Conservation (phyloP, 2,888 invertebrate species). For the Yponomeuta sedellus region DNA sequence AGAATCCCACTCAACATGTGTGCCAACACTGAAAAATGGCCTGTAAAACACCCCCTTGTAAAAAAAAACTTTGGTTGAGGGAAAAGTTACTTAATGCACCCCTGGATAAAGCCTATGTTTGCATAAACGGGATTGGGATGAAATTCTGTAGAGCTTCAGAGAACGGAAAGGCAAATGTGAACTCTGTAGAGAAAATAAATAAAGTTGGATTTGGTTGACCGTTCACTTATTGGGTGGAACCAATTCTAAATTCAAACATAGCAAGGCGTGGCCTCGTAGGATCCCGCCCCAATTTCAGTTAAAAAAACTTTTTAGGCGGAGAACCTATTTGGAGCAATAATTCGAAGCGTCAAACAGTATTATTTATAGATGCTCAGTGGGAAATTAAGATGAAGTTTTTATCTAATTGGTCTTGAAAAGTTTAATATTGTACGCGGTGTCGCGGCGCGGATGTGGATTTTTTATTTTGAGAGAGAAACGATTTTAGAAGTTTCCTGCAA, state of each 20-base stretch:
- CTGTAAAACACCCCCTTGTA: slow-evolving; percentile 47
- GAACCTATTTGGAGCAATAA: slow-evolving; percentile 62
- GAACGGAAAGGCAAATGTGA: not conserved
- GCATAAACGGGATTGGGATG: not conserved
- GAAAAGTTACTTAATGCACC: not conserved
- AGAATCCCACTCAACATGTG: slow-evolving; percentile 54
- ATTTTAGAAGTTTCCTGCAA: slow-evolving; percentile 24
- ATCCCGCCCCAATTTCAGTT: slow-evolving; percentile 34
- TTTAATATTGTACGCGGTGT: slow-evolving; percentile 38
- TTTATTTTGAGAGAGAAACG: slow-evolving; percentile 37
- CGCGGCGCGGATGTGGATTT: slow-evolving; percentile 43
- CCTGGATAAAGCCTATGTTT: not conserved
- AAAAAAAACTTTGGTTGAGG: not conserved
- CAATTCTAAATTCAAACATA: slow-evolving; percentile 39
- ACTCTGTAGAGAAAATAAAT: not conserved
- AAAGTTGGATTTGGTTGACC: slow-evolving; percentile 26
- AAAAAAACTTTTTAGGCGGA: slow-evolving; percentile 19
- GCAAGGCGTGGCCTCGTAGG: slow-evolving; percentile 49
- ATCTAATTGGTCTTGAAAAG: slow-evolving; percentile 68
- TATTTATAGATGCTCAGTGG: slow-evolving; percentile 60
- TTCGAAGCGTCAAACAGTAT: slow-evolving; percentile 66
- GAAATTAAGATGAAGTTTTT: slow-evolving; percentile 63
- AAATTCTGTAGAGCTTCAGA: not conserved
- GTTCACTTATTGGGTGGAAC: slow-evolving; percentile 38
- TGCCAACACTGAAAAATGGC: slow-evolving; percentile 42